Conservation (phyloP, 2,797 vertebrate species). For the Chelon labrosus region DNA sequence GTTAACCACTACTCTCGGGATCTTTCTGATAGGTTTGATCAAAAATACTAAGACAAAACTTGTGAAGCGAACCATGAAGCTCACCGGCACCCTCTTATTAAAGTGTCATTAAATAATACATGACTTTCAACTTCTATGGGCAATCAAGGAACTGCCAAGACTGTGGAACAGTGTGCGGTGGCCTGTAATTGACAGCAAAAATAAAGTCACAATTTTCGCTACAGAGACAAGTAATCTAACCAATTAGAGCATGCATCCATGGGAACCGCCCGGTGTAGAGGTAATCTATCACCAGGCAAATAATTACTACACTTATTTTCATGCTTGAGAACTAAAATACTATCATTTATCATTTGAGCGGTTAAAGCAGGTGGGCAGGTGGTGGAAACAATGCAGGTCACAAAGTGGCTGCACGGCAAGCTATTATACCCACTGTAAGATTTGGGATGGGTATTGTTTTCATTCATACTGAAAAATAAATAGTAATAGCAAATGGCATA, state of each 20-base stretch:
- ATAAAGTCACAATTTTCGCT: slow-evolving; percentile 48
- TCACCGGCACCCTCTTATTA: slow-evolving; percentile 48
- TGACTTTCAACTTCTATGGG: slow-evolving; percentile 47
- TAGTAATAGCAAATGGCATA: no score
- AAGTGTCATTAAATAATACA: slow-evolving; percentile 52
- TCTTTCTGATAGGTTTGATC: slow-evolving; percentile 12
- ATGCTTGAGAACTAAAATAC: slow-evolving; percentile 26
- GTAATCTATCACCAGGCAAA: slow-evolving; percentile 38
- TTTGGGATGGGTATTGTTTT: no score
- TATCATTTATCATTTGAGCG: slow-evolving; percentile 19
- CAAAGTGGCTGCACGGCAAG: slow-evolving; percentile 8
- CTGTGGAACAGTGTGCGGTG: slow-evolving; percentile 26
- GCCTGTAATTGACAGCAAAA: slow-evolving; percentile 48
- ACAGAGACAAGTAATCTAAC: slow-evolving; percentile 35
- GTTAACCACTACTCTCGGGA: slow-evolving; percentile 2
- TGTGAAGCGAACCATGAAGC: slow-evolving; percentile 35
- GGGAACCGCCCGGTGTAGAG: slow-evolving; percentile 17
- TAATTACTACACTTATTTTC: slow-evolving; percentile 47
- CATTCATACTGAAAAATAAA: no score
- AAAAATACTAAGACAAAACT: slow-evolving; percentile 14
- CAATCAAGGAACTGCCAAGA: slow-evolving; percentile 33
- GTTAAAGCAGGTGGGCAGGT: slow-evolving; percentile 19
- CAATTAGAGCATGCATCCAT: slow-evolving; percentile 50
- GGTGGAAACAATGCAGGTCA: not conserved
- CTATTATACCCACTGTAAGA: not conserved